Evolutionary conservation across 2,888 invertebrate species (phyloP).

Genomic region (Notodonta dromedarius): DNA sequence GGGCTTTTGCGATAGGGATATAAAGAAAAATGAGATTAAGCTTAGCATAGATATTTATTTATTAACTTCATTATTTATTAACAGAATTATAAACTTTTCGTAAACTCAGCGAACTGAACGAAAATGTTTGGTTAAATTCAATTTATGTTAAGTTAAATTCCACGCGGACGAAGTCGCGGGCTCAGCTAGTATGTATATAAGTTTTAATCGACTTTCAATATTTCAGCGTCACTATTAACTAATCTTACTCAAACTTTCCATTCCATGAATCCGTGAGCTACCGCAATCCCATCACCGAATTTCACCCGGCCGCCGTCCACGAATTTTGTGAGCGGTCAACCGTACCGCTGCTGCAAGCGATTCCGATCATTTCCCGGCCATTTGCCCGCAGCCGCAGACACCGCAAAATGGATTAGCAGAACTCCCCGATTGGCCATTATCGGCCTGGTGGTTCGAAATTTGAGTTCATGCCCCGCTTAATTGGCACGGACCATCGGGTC

Average conservation of each 20-base stretch:
- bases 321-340: constrained; percentile 22
- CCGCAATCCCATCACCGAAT: not conserved
- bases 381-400: constrained; percentile 46
- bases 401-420: constrained; percentile 59
- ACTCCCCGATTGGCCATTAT: constrained; percentile 42
- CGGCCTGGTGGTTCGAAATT: constrained; percentile 37
- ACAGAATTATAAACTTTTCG: no score
- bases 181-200: no score
- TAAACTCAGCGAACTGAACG: no score
- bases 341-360: constrained; percentile 19
- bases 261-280: not conserved
- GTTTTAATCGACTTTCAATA: no score
- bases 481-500: constrained; percentile 23
- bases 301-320: constrained; percentile 1
- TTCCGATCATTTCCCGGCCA: constrained; percentile 50
- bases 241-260: not conserved
- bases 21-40: no score
- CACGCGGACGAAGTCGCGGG: no score
- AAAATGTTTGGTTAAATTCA: no score
- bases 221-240: not conserved
- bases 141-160: no score
- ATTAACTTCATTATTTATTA: no score
- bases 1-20: no score
- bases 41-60: no score
- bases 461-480: constrained; percentile 39